Evolutionary conservation across 92 coral and sea anemone genomes (phyloP).

Genomic region (Porites evermanni): DNA sequence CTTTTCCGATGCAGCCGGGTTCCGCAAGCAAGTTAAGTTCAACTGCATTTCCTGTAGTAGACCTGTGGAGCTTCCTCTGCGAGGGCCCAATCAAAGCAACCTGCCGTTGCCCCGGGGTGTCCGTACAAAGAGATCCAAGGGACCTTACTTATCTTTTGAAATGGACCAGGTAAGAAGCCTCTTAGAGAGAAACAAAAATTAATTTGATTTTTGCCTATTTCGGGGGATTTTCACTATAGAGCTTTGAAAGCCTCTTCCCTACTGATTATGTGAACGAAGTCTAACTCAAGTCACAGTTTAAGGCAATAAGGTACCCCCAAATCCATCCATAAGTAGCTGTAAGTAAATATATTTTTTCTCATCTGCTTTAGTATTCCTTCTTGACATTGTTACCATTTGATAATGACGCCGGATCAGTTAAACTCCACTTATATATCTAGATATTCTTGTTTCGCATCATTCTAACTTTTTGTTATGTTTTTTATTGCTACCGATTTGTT

Average conservation of each 20-base stretch:
- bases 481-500: not conserved
- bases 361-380: no score
- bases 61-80: slow-evolving; percentile 83
- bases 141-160: slow-evolving; percentile 88
- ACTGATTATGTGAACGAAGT: no score
- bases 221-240: no score
- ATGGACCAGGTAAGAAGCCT: slow-evolving; percentile 82
- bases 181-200: no score
- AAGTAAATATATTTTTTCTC: no score
- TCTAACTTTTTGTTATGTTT: not conserved
- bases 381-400: no score
- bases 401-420: not conserved
- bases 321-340: no score
- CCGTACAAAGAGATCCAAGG: slow-evolving; percentile 80
- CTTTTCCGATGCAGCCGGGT: slow-evolving; percentile 91
- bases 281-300: no score
- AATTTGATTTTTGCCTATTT: no score
- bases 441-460: not conserved
- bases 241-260: no score
- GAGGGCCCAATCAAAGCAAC: slow-evolving; percentile 64
- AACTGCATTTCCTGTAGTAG: slow-evolving; percentile 96
- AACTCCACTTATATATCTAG: not conserved
- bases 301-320: no score
- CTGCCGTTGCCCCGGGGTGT: slow-evolving; percentile 81
- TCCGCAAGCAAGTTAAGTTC: slow-evolving; percentile 86